phyloP scores from a whole-genome alignment of 2,797 vertebrate genomes.

The Chelonia mydas region DNA sequence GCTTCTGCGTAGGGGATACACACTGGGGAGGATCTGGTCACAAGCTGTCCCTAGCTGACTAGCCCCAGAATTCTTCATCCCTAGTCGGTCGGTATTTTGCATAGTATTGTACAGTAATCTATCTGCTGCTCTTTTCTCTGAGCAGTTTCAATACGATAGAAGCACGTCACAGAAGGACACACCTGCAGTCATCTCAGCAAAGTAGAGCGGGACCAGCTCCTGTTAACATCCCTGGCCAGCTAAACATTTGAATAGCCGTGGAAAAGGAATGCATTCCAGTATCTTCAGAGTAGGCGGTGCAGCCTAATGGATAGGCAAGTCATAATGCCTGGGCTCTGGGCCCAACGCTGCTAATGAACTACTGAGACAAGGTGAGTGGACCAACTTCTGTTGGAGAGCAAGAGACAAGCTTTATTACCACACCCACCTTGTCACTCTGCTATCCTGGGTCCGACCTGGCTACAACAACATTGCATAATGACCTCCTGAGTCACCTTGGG shows the following conservation, averaged over 20 bases:
- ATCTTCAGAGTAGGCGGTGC: not conserved
- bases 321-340: not conserved
- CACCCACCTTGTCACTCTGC: no score
- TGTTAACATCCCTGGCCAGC: not conserved
- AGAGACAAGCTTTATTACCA: no score
- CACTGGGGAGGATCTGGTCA: not conserved
- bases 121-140: not conserved
- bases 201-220: no score
- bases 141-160: not conserved
- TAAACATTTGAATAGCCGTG: not conserved
- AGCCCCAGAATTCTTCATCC: not conserved
- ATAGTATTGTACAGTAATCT: not conserved
- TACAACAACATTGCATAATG: no score
- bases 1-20: no score
- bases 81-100: not conserved
- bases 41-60: not conserved
- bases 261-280: not conserved
- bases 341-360: not conserved
- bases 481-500: no score
- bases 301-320: not conserved
- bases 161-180: not conserved
- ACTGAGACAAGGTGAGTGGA: no score
- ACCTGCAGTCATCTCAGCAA: not conserved
- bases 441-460: no score
- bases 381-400: no score